Evolutionary conservation across 2,113 vertebrate species (phyloP), one percentile per base, ranked within the genome.

Genomic region (Camelus dromedarius): DNA sequence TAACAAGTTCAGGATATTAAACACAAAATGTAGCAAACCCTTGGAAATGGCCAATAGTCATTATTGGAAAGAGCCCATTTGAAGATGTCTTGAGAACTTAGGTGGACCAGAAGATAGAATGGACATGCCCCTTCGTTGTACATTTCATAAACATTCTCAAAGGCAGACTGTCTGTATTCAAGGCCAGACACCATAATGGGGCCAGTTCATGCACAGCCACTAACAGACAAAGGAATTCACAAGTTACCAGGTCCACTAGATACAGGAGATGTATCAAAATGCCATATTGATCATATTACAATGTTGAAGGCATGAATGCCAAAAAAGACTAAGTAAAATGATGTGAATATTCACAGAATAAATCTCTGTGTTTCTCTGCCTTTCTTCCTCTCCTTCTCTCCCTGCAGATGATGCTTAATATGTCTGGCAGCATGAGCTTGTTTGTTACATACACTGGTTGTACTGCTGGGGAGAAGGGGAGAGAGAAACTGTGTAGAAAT

Each of bases 191-290:
- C 89, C 30, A 1, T 16, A 3, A 11, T 2, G 22, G 60, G 16
- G 42, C n/a, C 60, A 66, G 19, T 48, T 18, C 30, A 26, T 13
- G 28, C 35, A 32, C 6, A 70, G 18, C 24, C 48, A 50, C 52
- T 15, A 3, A 9, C 18, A 12, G 35, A 28, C 35, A 75, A 35
- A 6, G 46, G 4, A 52, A 5, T 13, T 50, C 46, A 32, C 13
- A 13, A 7, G 56, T 60, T 75, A 15, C 81, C 19, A 1, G 28
- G n/a, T 24, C 56, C 16, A 8, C 46, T 16, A 2, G 24, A 28
- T n/a, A 1, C 10, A 35, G 8, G 52, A 75, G 28, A 26, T 1
- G 8, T 0, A 1, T 19, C 1, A 0, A 35, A 75, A 46, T 32
- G 32, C 18, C 52, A 6, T 19, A 2, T 0, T 42, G 54, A 42